Conservation (phyloP, 2,888 invertebrate species). For the Cephus rjabovi region DNA sequence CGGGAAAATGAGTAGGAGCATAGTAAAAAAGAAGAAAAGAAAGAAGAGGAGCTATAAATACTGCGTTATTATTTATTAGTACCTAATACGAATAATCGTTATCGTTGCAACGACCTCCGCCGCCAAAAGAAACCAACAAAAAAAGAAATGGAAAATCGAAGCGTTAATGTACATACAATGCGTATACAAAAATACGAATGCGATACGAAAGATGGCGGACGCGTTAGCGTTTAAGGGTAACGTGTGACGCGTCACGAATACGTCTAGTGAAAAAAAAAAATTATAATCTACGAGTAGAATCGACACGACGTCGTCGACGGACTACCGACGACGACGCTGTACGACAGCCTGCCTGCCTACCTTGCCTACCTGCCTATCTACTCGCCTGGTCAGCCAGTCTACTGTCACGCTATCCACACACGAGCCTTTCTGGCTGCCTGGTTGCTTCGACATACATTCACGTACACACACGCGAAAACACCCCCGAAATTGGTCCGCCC, state of each 20-base stretch:
- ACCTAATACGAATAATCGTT: not conserved
- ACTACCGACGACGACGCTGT: not conserved
- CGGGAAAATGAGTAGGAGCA: not conserved
- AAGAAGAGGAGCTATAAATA: not conserved
- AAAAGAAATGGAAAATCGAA: constrained; percentile 16
- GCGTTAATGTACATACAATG: constrained; percentile 13
- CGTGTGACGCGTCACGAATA: not conserved
- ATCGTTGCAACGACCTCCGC: not conserved
- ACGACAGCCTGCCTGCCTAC: not conserved
- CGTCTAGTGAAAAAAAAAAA: not conserved
- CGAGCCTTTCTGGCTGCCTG: not conserved
- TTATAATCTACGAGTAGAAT: not conserved
- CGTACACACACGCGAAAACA: not conserved
- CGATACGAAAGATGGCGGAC: constrained; percentile 28
- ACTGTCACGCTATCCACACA: not conserved
- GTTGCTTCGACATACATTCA: not conserved
- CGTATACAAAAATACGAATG: constrained; percentile 37
- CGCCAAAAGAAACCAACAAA: not conserved
- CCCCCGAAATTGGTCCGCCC: not conserved
- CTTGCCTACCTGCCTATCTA: not conserved
- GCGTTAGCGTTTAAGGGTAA: not conserved
- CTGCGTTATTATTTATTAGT: constrained; percentile 1
- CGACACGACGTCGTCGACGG: not conserved
- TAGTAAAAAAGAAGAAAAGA: not conserved
- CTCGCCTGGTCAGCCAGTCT: not conserved